Base-by-base conservation (phyloP, 53 echinoderm and acorn worm genomes). In the Holothuria scabra region DNA sequence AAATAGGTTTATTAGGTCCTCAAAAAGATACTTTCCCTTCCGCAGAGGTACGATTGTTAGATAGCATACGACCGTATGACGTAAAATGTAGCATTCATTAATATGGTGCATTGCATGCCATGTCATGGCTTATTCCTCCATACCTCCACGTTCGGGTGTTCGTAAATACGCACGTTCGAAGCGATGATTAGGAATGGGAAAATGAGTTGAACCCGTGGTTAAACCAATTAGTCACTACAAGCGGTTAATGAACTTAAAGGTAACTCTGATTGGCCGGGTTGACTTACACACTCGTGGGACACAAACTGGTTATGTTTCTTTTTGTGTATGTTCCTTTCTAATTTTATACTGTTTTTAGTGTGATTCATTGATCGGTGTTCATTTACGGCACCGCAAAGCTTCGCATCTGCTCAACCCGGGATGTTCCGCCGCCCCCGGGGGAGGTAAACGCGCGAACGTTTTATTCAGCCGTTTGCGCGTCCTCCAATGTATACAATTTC, bases 381-480 rank as follows among this genome's bases (percentile, higher is more conserved):
- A 26, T 76, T 55, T 32, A 55, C 56, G 78, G 78, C 78, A 76
- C 78, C 78, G 78, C 78, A 55, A 76, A 76, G 78, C 78, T 76
- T 55, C 57, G 78, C 78, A 76, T 76, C 78, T 76, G 78, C 56
- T 76, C 56, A 28, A 56, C 56, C 28, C 26, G 26, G 78, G 78
- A 49, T 48, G 56, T 22, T 46, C 20, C 28, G 46, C 78, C 10
- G 28, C 56, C 56, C 78, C 78, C 52, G 52, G 52, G 52, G 52
- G 52, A 52, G 52, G 52, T 52, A 16, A 52, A 52, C 52, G 52
- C 52, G 52, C 52, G 52, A 18, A 52, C 52, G 4, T 52, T 52
- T 16, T 18, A 52, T 52, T 52, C 52, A 52, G 52, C 52, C 52
- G 52, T 16, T 52, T 52, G 16, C 52, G 52, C 52, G 52, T 52